Base-by-base conservation (phyloP, 2,888 invertebrate genomes). In the Drosophila imparisetae region DNA sequence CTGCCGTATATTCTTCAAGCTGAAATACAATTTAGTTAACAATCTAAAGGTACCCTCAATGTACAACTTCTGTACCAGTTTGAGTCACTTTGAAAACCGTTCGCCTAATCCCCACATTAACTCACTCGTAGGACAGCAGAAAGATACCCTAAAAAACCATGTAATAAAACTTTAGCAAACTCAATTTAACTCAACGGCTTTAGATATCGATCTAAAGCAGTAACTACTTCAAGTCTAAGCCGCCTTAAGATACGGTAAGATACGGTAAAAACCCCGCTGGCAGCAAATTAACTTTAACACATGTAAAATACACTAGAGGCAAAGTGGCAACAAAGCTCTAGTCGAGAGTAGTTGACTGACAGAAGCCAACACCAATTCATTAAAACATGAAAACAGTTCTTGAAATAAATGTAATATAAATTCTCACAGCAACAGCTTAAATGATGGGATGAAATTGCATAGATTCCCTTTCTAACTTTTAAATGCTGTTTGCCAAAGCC, bases 111-210 rank as follows among this genome's bases (percentile, higher is more conserved):
- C 49, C 38, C 42, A 50, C 55, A 68, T 68, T 73, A 64, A 68
- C 49, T 62, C 34, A 61, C 55, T 42, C 34, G 32, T 53, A 45
- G 45, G 15, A 45, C 24, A 15, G 21, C 30, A 34, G 42, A 53
- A 48, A 63, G 59, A 53, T 57, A 34, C 27, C 27, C 27, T 61
- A 48, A 45, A 77, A 68, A 64, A 48, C 45, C 52, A 78, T 60
- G 66, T 45, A 66, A 75, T 79, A 75, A 75, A 78, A 75, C 66
- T 78, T 78, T 59, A 29, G 36, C 59, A 74, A 78, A 74, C 75
- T 74, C 75, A 77, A 77, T 74, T 77, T 69, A 69, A 74, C 79
- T 65, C 75, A 48, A 66, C 49, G 65, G 65, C 61, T 74, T 73
- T 60, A 69, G 75, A 70, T 77, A 74, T 79, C 57, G 63, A 79